Evolutionary conservation across 92 coral and sea anemone genomes (phyloP), one percentile per base, ranked within the genome.

Genomic region (Epizoanthus stellaris): DNA sequence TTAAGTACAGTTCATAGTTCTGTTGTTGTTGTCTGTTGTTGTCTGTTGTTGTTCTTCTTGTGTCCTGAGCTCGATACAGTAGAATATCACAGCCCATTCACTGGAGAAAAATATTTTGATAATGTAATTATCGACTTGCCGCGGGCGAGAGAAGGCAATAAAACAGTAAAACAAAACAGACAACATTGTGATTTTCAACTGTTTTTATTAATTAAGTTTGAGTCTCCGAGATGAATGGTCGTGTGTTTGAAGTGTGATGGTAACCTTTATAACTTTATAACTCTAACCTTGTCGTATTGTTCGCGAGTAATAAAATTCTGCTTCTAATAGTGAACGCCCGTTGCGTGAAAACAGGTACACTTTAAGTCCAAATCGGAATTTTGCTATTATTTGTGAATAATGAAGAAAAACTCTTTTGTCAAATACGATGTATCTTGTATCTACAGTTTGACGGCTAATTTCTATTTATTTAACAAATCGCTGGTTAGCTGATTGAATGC

Each of bases 121-220:
- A 49, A 49, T 8, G 1, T 9, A 9, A 20, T 53, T 19, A 4
- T 43, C 42, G 83, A 20, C 52, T 79, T 11, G 40, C 57, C 23
- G 17, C 36, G 72, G 14, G 30, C 52, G 45, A 30, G 2, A 30
- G 36, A 52, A 52, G 3, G 56, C 56, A 52, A 52, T 52, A 52
- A 52, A 52, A 52, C 2, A 8, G 56, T 49, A 13, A 49, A 49
- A 49, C 56, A 49, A 49, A 49, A 52, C 56, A 52, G 13, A 9
- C 13, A 52, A 52, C 80, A 57, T 20, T 75, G 80, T 75, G 4
- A 38, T 57, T 64, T 38, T 19, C 57, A 62, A 63, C 72, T 79
- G 15, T 79, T 62, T 79, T 52, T 63, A 57, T 52, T 63, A 62
- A 79, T 79, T 79, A 79, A 42, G 59, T 62, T 43, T 79, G 30